A percentile compares a stretch with the other conserved stretches of the same genome.
Conservation (phyloP, 2,888 invertebrate genomes). For the Scaeva pyrastri region DNA sequence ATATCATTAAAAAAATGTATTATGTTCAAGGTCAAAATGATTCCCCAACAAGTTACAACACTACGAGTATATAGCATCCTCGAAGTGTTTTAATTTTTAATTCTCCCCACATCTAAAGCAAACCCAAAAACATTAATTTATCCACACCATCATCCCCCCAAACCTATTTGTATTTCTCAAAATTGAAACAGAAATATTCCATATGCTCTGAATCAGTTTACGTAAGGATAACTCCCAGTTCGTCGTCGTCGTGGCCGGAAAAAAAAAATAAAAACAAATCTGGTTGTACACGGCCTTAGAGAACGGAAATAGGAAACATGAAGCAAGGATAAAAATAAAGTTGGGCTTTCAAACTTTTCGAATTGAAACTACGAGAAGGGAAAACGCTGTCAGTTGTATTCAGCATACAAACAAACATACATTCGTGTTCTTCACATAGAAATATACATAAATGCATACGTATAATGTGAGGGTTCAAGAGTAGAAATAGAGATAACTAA, state of each 20-base stretch:
- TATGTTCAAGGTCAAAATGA: background rate
- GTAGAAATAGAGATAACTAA: too few species aligned
- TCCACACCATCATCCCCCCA: too few species aligned
- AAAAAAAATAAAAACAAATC: too few species aligned
- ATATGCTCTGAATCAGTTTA: background rate
- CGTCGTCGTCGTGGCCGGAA: too few species aligned
- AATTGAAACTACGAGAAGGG: background rate
- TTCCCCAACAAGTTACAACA: background rate
- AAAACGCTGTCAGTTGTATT: background rate
- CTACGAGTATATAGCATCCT: too few species aligned
- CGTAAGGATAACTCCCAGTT: background rate
- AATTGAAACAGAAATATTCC: background rate
- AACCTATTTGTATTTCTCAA: background rate
- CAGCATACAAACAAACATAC: too few species aligned
- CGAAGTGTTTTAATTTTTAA: too few species aligned
- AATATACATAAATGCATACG: too few species aligned
- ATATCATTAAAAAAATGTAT: background rate
- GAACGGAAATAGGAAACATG: constrained; percentile 6
- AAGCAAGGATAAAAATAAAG: constrained; percentile 1
- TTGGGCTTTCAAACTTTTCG: constrained; percentile 1
- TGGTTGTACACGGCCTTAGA: background rate
- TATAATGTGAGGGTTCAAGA: too few species aligned
- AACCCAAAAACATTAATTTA: background rate
- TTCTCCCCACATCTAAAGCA: too few species aligned
- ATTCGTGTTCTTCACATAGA: too few species aligned